Conservation (phyloP, 1,140 invertebrate species). For the Saccostrea echinata region DNA sequence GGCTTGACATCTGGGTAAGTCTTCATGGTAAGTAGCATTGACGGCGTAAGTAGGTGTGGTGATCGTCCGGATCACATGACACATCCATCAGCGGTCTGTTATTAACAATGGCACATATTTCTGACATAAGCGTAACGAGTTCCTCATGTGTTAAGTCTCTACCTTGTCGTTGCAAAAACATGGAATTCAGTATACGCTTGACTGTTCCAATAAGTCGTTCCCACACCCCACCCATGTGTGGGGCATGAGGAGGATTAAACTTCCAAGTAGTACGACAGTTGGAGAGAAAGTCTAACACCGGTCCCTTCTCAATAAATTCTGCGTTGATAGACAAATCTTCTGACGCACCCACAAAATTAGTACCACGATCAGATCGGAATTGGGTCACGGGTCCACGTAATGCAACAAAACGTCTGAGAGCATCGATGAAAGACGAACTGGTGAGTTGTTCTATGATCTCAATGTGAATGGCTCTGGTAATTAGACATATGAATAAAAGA, state of each 20-base stretch:
- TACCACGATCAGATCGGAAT: conserved; percentile 61
- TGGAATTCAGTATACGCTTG: conserved; percentile 43
- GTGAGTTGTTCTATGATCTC: too few species aligned
- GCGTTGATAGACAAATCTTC: conserved; percentile 26
- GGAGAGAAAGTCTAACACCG: conserved; percentile 41
- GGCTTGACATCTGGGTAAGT: too few species aligned
- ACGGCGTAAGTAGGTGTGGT: conserved; percentile 40
- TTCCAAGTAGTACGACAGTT: conserved; percentile 27
- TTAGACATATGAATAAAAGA: too few species aligned
- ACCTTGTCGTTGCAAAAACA: conserved; percentile 37
- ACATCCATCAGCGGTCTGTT: conserved; percentile 49
- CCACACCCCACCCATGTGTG: too few species aligned
- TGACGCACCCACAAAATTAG: conserved; percentile 60
- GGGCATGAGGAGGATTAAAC: conserved; percentile 55
- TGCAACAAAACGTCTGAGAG: too few species aligned
- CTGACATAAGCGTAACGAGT: conserved; percentile 44
- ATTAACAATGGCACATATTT: conserved; percentile 53
- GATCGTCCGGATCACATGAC: conserved; percentile 25
- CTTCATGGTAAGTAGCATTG: too few species aligned
- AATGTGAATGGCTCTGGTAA: too few species aligned
- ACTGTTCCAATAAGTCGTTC: conserved; percentile 54
- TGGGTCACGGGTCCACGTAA: too few species aligned
- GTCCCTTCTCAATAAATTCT: conserved; percentile 25
- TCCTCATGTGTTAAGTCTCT: conserved; percentile 47
- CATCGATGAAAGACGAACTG: too few species aligned